phyloP scores from a whole-genome alignment of 2,113 vertebrate species.

The Climacteris rufus region DNA sequence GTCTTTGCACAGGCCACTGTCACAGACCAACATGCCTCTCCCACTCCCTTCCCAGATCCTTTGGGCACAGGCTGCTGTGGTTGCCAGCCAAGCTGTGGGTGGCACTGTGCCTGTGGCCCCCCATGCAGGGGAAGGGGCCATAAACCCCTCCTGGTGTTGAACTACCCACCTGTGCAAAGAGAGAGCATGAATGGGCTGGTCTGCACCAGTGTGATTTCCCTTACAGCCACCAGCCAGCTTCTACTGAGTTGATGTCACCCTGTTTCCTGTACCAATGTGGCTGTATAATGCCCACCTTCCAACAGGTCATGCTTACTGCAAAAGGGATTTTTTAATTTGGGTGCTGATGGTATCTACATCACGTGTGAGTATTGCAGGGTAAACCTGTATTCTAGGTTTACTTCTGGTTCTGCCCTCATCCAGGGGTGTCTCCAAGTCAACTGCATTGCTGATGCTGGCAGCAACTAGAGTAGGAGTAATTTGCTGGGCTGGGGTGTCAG shows the following conservation, averaged over 20 bases:
- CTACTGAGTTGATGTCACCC: accelerated
- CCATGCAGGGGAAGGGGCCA: accelerated
- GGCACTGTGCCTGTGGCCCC: neutral
- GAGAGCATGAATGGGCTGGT: neutral
- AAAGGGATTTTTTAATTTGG: neutral
- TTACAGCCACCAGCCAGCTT: neutral
- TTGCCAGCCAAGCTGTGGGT: accelerated
- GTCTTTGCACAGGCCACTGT: neutral
- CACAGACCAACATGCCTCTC: neutral
- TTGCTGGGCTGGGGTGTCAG: neutral
- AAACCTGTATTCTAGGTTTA: neutral
- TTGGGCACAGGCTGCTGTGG: accelerated
- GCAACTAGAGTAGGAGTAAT: conserved; percentile 31
- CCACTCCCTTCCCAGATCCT: neutral
- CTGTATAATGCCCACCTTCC: neutral
- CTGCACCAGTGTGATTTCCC: neutral
- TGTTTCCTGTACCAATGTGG: neutral
- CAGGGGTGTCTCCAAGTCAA: neutral
- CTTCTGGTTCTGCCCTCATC: neutral
- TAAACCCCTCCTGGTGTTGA: accelerated
- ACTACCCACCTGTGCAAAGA: neutral
- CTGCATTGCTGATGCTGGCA: neutral
- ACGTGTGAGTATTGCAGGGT: neutral
- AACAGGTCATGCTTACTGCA: neutral
- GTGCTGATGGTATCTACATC: neutral